Base-by-base conservation (phyloP, 2,888 invertebrate species). In the Nymphalis polychloros region DNA sequence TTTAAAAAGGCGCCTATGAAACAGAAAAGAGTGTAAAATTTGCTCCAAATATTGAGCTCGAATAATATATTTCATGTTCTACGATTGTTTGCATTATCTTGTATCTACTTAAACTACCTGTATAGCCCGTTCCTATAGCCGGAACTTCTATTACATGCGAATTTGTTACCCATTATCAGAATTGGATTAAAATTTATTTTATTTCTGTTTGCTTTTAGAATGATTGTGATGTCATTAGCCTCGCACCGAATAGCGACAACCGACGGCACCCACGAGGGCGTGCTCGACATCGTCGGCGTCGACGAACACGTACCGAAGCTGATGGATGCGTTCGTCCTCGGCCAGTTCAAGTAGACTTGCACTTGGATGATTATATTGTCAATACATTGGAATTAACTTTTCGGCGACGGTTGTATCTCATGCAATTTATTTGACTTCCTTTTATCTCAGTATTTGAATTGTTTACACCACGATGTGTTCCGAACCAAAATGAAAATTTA, bases 261-360 rank as follows among this genome's bases (percentile, higher is more conserved):
- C 1, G 90, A 93, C 76, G 93, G 91, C 65, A 84, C 79, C 35
- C 91, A 93, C 77, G 86, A 88, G 64, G 93, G 94, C 60, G 87
- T 94, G n/a, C 87, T 95, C 59, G 94, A 94, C 77, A 91, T 95
- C 50, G 87, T 94, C 70, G 95, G 96, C 63, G 92, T 95, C 74
- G 94, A 95, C 81, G 93, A 93, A 55, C 90, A 94, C 77, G 93
- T 95, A 66, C 94, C 95, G 52, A 93, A 91, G 76, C 78, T 95
- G 50, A 90, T 96, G 64, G 94, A 95, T 83, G 94, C 95, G 3
- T 95, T 95, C 81, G 92, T 93, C 31, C 90, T 93, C 75, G 93
- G 93, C 67, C 87, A 91, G 63, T 94, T 94, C 80, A 82, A 88
- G 78, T 92, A 83, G 89, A 73, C 64, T n/a, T 6, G 27, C 27